Base-by-base conservation (phyloP, 2,888 invertebrate species). In the Rotaria sp. region DNA sequence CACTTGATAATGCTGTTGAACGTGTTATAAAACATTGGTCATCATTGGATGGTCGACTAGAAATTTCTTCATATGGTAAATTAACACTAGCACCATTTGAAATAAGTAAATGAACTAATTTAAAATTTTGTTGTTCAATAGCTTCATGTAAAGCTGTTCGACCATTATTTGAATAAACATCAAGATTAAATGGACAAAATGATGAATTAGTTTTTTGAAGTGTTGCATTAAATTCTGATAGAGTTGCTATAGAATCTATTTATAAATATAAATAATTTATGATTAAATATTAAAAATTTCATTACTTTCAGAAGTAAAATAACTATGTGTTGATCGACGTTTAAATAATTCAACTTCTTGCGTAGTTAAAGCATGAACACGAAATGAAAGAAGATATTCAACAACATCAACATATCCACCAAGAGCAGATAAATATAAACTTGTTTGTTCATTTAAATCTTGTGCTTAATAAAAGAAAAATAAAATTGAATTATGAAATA, bases 141-240 rank as follows among this genome's bases (percentile, higher is more conserved):
- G 86, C 52, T 86, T 86, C 86, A 35, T 86, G 86, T 55, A 86
- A 84, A 30, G 85, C 85, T 26, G 86, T 85, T 52, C 85, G 48
- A 15, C 86, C 86, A 55, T 48, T 85, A 48, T 80, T 86, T 4
- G 86, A 86, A 85, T 86, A 85, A n/a, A 80, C 30, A 55, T 86
- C 85, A n/a, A 86, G 41, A 85, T 86, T 85, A 15, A 86, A 75
- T 24, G 86, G 86, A 80, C 85, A 85, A 30, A 86, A 86, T 26
- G n/a, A 24, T 52, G 52, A 35, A 35, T n/a, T 85, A 1, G 41
- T 38, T 52, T n/a, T 35, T 35, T 84, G 50, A 48, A 52, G n/a
- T 30, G 24, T 84, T 84, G 30, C 8, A 30, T 84, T 67, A 18
- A 57, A 50, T 59, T 85, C 85, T 1, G 85, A 15, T 35, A 84